Percentiles rank a stretch among this genome's conserved stretches.
phyloP scores from a whole-genome alignment of 2,113 vertebrate species.

The Columba livia region DNA sequence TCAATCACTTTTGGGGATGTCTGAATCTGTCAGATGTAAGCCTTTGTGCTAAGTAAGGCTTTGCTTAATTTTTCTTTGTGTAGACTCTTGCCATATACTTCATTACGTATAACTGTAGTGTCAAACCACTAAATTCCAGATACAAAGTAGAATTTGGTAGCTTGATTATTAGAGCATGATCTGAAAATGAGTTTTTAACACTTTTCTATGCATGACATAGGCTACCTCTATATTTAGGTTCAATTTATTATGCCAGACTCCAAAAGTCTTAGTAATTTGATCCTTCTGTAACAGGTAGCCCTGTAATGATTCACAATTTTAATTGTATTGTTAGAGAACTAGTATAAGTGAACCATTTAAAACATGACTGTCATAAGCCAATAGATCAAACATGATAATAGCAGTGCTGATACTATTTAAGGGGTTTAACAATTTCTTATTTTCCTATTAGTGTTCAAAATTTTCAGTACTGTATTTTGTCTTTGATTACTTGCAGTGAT shows the following conservation, averaged over 20 bases:
- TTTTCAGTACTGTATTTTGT: not conserved
- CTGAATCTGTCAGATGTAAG: not conserved
- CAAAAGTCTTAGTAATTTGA: not conserved
- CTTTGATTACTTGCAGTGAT: slow-evolving; percentile 46
- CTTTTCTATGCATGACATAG: not conserved
- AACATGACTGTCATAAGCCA: rapidly evolving
- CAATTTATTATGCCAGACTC: not conserved
- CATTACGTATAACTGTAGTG: not conserved
- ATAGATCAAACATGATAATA: rapidly evolving
- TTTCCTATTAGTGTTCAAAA: not conserved
- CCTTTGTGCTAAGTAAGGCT: not conserved
- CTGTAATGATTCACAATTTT: not conserved
- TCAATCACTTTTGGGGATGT: not conserved
- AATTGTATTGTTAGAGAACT: not conserved
- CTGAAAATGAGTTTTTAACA: not conserved
- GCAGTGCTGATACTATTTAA: not conserved
- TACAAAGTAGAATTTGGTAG: not conserved
- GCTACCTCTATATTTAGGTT: not conserved
- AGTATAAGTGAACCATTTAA: not conserved
- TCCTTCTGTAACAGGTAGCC: not conserved
- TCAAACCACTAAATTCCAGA: not conserved
- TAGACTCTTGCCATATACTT: not conserved
- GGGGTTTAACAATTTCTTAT: not conserved
- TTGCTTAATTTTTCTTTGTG: not conserved
- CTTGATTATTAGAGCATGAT: not conserved